Percentiles rank a stretch among this genome's conserved stretches.
Conservation (phyloP, 2,113 vertebrate genomes). For the Scomber scombrus region DNA sequence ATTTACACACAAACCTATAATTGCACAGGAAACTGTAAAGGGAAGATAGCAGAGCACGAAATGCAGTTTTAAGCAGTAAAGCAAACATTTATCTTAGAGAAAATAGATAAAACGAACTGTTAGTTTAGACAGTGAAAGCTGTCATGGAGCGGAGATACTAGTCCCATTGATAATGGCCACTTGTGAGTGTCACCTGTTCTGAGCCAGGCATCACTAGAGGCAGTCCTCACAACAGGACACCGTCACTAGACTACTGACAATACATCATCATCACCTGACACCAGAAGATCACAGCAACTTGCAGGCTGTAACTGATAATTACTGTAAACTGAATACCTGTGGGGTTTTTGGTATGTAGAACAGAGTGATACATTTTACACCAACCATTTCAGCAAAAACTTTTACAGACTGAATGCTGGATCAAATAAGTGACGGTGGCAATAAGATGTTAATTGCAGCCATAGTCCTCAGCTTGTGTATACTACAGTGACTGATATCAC, state of each 20-base stretch:
- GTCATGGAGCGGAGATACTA: not conserved
- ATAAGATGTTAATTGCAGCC: not conserved
- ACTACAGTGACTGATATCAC: not conserved
- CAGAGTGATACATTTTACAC: not conserved
- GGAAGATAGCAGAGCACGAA: too few relatives aligned
- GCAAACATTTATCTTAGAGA: not conserved
- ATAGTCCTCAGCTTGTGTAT: not conserved
- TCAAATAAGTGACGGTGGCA: not conserved
- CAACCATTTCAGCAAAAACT: not conserved
- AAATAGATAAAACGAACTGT: not conserved
- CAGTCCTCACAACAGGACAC: not conserved
- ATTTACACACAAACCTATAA: not conserved
- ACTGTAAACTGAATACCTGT: not conserved
- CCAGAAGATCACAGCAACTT: not conserved
- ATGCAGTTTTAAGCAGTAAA: too few relatives aligned
- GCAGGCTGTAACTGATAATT: not conserved
- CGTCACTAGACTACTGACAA: slow-evolving; percentile 1
- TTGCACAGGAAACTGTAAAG: not conserved
- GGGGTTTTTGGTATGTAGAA: not conserved
- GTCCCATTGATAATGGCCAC: not conserved
- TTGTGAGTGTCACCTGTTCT: slow-evolving; percentile 13
- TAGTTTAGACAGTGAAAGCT: not conserved
- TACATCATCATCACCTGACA: slow-evolving; percentile 32
- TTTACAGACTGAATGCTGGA: not conserved
- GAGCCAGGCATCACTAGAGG: not conserved